These are phyloP conservation scores for Epinotia ramella DNA, from an alignment of 2,888 invertebrate species.

Conservation along the genomic window DNA sequence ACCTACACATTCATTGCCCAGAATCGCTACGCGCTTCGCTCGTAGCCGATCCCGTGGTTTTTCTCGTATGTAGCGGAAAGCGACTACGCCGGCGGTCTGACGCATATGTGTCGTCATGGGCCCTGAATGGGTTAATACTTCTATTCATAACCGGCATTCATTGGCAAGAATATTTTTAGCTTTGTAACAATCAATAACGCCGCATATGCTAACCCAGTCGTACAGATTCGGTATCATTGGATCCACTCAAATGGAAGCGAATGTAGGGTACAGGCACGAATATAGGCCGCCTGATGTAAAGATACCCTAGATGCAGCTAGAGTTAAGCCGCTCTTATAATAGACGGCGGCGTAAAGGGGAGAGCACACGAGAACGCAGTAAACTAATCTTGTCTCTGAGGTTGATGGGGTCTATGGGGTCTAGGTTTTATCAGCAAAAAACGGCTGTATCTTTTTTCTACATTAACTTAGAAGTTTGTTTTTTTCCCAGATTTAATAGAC, in stretches of 20 bases:
- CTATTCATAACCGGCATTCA: background rate
- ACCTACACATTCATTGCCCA: no score
- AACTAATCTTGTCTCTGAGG: background rate
- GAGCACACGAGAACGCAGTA: conserved; percentile 1
- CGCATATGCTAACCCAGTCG: background rate
- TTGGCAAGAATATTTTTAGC: background rate
- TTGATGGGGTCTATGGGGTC: no score
- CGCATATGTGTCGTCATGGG: no score
- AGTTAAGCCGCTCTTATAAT: conserved; percentile 14
- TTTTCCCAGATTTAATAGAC: no score
- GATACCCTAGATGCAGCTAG: conserved; percentile 27
- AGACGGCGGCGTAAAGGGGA: background rate
- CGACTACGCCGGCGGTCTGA: no score
- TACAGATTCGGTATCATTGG: background rate
- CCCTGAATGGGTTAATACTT: no score
- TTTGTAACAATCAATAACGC: background rate
- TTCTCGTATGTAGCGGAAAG: no score
- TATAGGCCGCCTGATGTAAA: conserved; percentile 37
- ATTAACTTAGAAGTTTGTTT: no score
- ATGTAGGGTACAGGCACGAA: conserved; percentile 18
- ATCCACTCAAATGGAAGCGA: conserved; percentile 6
- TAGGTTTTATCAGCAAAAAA: no score
- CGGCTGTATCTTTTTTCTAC: no score
- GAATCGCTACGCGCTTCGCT: no score
- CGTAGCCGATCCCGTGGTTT: no score